Conservation (phyloP, 2,113 vertebrate genomes). For the Malurus melanocephalus region DNA sequence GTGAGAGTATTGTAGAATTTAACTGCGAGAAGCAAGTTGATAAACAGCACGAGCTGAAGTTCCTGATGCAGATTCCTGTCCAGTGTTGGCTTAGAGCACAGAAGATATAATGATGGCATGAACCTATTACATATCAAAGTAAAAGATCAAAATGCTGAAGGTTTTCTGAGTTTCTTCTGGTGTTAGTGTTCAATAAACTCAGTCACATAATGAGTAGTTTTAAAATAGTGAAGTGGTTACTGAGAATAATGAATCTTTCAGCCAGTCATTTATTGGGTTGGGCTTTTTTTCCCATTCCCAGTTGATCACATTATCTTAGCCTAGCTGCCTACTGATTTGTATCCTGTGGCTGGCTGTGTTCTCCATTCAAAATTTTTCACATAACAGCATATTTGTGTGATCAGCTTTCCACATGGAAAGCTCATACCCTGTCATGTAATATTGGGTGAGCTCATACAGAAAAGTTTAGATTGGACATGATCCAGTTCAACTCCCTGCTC, state of each 20-base stretch:
- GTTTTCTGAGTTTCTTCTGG: not conserved
- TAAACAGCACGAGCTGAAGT: not conserved
- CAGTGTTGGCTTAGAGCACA: not conserved
- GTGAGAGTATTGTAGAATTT: not conserved
- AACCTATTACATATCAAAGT: not conserved
- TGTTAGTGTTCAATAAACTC: not conserved
- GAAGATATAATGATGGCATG: not conserved
- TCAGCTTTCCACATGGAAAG: not conserved
- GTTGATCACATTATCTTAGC: not conserved
- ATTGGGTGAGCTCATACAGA: not conserved
- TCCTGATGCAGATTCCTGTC: not conserved
- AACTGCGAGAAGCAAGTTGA: not conserved
- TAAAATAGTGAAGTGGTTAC: not conserved
- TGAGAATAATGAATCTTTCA: not conserved
- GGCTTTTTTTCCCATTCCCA: not conserved
- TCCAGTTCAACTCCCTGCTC: not conserved
- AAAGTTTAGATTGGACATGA: not conserved
- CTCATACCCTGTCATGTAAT: not conserved
- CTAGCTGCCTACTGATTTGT: not conserved
- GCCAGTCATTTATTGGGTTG: not conserved
- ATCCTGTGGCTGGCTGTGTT: not conserved
- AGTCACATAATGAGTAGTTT: not conserved
- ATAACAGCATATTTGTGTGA: not conserved
- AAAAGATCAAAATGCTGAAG: not conserved
- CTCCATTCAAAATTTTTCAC: not conserved